Evolutionary conservation across 2,797 vertebrate species (phyloP).

Genomic region (Lutjanus argentimaculatus): DNA sequence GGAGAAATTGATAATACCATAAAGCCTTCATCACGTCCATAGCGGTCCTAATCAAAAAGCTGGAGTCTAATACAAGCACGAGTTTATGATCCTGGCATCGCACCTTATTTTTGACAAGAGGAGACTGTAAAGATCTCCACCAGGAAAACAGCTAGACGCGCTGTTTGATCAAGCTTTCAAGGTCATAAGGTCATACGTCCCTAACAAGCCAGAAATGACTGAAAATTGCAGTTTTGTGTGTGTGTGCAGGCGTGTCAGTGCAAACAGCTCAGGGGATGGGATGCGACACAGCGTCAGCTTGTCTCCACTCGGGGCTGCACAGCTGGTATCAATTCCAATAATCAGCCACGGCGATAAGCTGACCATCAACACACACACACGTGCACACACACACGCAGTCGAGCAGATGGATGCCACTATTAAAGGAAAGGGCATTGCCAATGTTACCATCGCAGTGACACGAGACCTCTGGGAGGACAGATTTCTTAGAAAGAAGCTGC

Average conservation of each 20-base stretch:
- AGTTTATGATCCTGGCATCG: slow-evolving; percentile 33
- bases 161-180: slow-evolving; percentile 28
- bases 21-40: slow-evolving; percentile 53
- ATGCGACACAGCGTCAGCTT: slow-evolving; percentile 47
- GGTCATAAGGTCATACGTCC: slow-evolving; percentile 28
- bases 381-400: slow-evolving; percentile 7
- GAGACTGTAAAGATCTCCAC: background rate
- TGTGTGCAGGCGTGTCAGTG: slow-evolving; percentile 19
- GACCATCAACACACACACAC: slow-evolving; percentile 41
- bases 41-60: slow-evolving; percentile 57
- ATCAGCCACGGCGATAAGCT: slow-evolving; percentile 75
- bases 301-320: slow-evolving; percentile 59
- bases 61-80: slow-evolving; percentile 11
- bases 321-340: slow-evolving; percentile 78
- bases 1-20: slow-evolving; percentile 54
- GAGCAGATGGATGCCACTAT: slow-evolving; percentile 72
- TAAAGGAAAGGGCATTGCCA: slow-evolving; percentile 68
- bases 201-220: slow-evolving; percentile 17
- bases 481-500: slow-evolving; percentile 50
- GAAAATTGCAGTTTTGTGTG: slow-evolving; percentile 19
- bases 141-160: background rate
- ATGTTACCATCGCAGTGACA: slow-evolving; percentile 46
- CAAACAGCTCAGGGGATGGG: slow-evolving; percentile 47
- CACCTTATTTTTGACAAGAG: background rate
- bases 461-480: slow-evolving; percentile 42